These are phyloP conservation scores for Cettia cetti DNA, from an alignment of 2,113 vertebrate genomes.

Conservation along the genomic window DNA sequence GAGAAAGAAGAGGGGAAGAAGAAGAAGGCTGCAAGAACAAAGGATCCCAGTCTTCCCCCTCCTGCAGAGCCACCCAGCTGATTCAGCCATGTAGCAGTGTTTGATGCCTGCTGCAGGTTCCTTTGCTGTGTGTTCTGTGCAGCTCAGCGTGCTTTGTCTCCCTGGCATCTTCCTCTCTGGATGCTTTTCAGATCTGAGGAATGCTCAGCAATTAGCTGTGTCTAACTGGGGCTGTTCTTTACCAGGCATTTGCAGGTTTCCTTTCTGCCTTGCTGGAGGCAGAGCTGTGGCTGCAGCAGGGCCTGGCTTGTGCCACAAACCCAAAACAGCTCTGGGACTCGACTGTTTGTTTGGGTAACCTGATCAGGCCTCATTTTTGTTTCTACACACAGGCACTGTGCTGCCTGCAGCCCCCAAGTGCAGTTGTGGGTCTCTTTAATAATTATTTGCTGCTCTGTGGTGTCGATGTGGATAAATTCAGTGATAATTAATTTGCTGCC, in stretches of 20 bases:
- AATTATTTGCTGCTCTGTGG: neutral
- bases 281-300: neutral
- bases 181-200: constrained; percentile 37
- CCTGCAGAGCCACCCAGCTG: neutral
- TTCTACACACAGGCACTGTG: neutral
- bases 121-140: neutral
- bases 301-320: neutral
- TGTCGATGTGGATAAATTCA: neutral
- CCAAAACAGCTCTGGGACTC: rapidly evolving
- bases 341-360: rapidly evolving
- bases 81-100: neutral
- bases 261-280: neutral
- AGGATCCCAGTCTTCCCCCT: neutral
- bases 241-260: neutral
- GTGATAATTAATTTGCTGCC: neutral
- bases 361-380: rapidly evolving
- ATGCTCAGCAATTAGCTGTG: constrained; percentile 29
- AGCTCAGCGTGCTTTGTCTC: neutral
- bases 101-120: neutral
- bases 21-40: neutral
- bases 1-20: neutral
- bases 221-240: neutral
- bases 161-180: neutral
- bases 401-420: neutral
- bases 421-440: neutral